phyloP scores from a whole-genome alignment of 92 coral and sea anemone genomes.

The Pocillopora grandis region DNA sequence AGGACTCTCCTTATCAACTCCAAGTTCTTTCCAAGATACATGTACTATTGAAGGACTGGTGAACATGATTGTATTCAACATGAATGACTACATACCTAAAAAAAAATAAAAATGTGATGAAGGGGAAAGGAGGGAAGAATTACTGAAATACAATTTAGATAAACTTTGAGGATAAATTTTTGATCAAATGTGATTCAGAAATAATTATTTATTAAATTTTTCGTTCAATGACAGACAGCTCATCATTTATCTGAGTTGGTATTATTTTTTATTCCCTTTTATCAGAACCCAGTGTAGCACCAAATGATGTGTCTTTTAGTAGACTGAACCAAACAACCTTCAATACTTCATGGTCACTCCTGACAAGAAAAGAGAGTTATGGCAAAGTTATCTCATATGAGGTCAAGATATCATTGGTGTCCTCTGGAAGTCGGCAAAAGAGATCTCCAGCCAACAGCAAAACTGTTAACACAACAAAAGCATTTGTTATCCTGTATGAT shows the following conservation, averaged over 20 bases:
- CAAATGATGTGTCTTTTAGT: background rate
- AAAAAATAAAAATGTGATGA: background rate
- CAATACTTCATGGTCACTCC: constrained; percentile 18
- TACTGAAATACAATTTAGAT: no score
- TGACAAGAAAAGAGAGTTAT: constrained; percentile 17
- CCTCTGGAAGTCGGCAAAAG: background rate
- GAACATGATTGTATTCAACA: background rate
- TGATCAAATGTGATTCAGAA: no score
- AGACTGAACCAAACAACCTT: constrained; percentile 13
- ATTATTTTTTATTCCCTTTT: background rate
- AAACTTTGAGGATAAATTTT: no score
- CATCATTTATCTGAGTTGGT: background rate
- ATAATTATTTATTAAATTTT: no score
- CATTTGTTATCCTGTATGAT: constrained; percentile 1
- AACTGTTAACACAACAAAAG: background rate
- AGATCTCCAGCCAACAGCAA: background rate
- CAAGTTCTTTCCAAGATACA: background rate
- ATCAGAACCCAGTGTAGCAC: constrained; percentile 11
- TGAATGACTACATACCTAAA: background rate
- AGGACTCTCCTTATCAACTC: background rate
- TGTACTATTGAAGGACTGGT: background rate
- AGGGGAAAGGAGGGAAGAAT: no score
- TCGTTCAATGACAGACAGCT: background rate
- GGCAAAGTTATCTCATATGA: constrained; percentile 12
- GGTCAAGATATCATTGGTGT: background rate